Percentiles rank a stretch among this genome's conserved stretches.
These are phyloP conservation scores for Orcinus orca DNA, from an alignment of 2,113 vertebrate genomes.

Conservation along the genomic window DNA sequence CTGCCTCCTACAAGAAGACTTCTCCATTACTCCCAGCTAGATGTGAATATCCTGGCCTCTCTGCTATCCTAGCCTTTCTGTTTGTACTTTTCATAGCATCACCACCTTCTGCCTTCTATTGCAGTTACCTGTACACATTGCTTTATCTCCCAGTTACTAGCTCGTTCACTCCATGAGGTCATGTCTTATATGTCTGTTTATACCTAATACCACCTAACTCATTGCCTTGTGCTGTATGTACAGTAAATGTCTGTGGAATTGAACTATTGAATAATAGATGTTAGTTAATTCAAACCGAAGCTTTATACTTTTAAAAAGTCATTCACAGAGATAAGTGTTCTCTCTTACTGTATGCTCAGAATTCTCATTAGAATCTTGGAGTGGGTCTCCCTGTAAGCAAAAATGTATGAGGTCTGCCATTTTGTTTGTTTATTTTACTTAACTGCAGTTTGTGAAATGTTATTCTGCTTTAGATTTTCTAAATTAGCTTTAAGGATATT, in stretches of 20 bases:
- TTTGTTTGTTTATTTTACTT: slow-evolving; percentile 38
- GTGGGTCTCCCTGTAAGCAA: background rate
- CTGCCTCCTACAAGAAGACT: background rate
- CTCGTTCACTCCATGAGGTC: background rate
- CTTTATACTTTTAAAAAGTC: background rate
- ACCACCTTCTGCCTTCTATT: background rate
- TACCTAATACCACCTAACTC: background rate
- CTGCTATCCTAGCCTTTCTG: background rate
- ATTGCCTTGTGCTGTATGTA: background rate
- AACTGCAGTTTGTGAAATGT: background rate
- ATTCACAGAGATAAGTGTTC: background rate
- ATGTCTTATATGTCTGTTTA: background rate
- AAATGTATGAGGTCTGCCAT: background rate
- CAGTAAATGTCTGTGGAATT: slow-evolving; percentile 24
- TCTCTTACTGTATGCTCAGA: background rate
- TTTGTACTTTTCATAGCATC: background rate
- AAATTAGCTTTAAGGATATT: slow-evolving; percentile 47
- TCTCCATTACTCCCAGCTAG: background rate
- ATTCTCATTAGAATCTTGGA: slow-evolving; percentile 34
- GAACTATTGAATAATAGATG: slow-evolving; percentile 22
- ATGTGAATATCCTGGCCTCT: background rate
- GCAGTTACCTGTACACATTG: background rate
- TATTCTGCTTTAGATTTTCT: slow-evolving; percentile 30
- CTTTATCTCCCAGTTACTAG: background rate
- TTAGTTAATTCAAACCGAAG: slow-evolving; percentile 41